Evolutionary conservation across 2,113 vertebrate genomes (phyloP).

Genomic region (Diadophis punctatus): DNA sequence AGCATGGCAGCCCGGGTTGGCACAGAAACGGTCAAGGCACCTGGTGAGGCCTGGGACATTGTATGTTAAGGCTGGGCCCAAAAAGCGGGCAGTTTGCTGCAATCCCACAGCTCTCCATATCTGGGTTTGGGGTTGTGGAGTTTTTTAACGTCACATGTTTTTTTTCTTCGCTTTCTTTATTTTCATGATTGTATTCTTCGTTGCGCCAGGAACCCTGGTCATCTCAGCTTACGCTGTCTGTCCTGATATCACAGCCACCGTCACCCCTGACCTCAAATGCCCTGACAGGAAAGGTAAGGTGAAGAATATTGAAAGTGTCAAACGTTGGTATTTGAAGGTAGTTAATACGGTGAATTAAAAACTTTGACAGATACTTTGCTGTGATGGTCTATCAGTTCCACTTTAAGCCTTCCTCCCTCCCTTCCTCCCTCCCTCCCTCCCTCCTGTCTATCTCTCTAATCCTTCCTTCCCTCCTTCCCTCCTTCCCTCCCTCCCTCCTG

Average conservation of each 20-base stretch:
- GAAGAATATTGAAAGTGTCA: neutral
- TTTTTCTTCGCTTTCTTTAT: neutral
- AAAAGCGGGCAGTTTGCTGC: neutral
- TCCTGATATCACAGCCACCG: slow-evolving; percentile 86
- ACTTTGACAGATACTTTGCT: neutral
- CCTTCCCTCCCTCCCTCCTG: neutral
- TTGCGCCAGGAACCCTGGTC: slow-evolving; percentile 80
- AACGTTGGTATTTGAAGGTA: neutral
- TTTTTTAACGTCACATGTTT: neutral
- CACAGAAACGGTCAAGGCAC: slow-evolving; percentile 80
- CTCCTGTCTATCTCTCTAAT: neutral
- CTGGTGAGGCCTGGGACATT: slow-evolving; percentile 67
- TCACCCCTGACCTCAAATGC: slow-evolving; percentile 88
- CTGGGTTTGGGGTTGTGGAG: neutral
- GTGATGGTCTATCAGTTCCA: too few species aligned
- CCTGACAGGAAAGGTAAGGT: slow-evolving; percentile 76
- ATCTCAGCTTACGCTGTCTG: slow-evolving; percentile 89
- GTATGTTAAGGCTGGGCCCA: neutral
- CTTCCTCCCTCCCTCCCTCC: neutral
- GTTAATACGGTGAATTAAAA: neutral
- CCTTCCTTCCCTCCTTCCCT: too few species aligned
- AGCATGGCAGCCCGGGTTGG: slow-evolving; percentile 90
- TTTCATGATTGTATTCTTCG: neutral
- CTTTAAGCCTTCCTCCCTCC: neutral
- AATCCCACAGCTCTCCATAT: neutral